Evolutionary conservation across 1,140 invertebrate genomes (phyloP).

Genomic region (Formica exsecta): DNA sequence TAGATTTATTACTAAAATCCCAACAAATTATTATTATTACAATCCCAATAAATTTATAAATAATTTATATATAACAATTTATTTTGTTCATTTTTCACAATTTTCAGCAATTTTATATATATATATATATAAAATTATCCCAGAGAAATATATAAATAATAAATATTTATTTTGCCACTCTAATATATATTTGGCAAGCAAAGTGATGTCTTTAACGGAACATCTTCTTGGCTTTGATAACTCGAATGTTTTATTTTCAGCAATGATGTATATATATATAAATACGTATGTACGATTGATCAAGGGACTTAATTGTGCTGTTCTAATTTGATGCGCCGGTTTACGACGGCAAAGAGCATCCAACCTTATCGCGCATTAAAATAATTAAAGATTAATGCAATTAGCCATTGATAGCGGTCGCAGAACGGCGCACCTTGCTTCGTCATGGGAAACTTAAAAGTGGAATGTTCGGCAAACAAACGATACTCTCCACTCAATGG

Average conservation of each 20-base stretch:
- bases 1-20: neutral
- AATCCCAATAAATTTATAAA: neutral
- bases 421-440: constrained; percentile 54
- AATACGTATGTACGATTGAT: neutral
- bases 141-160: neutral
- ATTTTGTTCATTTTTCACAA: neutral
- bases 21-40: no score
- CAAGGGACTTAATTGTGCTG: constrained; percentile 29
- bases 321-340: constrained; percentile 62
- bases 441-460: constrained; percentile 32
- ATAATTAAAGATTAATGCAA: constrained; percentile 69
- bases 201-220: neutral
- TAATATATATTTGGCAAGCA: neutral
- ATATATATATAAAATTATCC: neutral
- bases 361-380: constrained; percentile 66
- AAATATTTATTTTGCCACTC: constrained; percentile 3
- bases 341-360: constrained; percentile 39
- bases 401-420: constrained; percentile 59
- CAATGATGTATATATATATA: neutral
- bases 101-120: neutral
- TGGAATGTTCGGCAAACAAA: constrained; percentile 21
- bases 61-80: neutral
- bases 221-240: constrained; percentile 14
- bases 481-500: constrained; percentile 1
- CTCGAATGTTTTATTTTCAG: constrained; percentile 28